A percentile compares a stretch with the other conserved stretches of the same genome.
Conservation (phyloP, 2,113 vertebrate species). For the Limanda limanda region DNA sequence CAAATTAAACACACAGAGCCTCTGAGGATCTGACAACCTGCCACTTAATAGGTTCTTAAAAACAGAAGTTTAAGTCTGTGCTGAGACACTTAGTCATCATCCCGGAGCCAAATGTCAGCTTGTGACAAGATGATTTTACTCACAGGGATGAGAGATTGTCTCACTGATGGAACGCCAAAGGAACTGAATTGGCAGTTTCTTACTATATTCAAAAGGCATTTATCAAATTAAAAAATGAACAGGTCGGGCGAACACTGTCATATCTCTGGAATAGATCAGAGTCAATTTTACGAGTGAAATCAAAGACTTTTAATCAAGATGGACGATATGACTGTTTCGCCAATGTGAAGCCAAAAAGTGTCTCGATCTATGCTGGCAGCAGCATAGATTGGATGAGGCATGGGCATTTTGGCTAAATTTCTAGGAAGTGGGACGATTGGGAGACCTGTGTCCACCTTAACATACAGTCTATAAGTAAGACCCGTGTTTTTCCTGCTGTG, state of each 20-base stretch:
- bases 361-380: too few species aligned
- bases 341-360: too few species aligned
- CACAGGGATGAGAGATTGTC: background rate
- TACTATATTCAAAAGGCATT: background rate
- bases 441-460: background rate
- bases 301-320: too few species aligned
- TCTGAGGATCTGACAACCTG: constrained; percentile 10
- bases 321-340: too few species aligned
- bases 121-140: constrained; percentile 4
- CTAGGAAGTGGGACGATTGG: background rate
- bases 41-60: constrained; percentile 5
- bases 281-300: too few species aligned
- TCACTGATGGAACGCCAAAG: background rate
- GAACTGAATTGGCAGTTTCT: background rate
- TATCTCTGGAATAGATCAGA: too few species aligned
- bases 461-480: background rate
- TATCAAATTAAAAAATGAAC: background rate
- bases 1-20: constrained; percentile 10
- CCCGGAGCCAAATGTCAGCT: constrained; percentile 16
- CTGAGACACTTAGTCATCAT: background rate
- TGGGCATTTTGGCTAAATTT: too few species aligned
- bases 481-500: background rate
- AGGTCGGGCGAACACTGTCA: too few species aligned
- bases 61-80: background rate
- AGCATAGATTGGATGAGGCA: too few species aligned